Base-by-base conservation (phyloP, 2,113 vertebrate genomes). In the Tachuris rubrigastra region DNA sequence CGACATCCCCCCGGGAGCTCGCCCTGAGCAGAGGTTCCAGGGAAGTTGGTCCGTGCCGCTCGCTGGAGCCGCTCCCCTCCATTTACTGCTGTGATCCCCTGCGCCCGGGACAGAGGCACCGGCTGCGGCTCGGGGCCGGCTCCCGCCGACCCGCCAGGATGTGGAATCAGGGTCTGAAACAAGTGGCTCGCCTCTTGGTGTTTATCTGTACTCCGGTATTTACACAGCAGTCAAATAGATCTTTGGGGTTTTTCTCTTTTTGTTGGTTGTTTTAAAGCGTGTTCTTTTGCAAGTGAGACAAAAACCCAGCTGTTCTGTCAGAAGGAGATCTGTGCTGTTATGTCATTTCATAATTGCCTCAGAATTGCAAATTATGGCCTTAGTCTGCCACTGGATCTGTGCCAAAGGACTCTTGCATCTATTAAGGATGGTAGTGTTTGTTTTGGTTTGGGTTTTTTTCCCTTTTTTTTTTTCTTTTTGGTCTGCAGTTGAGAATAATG, bases 341-440 rank as follows among this genome's bases (percentile, higher is more conserved):
- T 92, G 92, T 88, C 85, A 96, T 88, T 90, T 88, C 58, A 73
- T 93, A 94, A 93, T 95, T 95, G 93, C 76, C 90, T 89, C 72
- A 50, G 87, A 94, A 90, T 96, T 91, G 92, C 89, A 81, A 89
- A 85, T 93, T 74, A 58, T n/a, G 56, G 90, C 71, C 47, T 87
- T 79, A 66, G 72, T 69, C 71, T 85, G 59, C 11, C 2, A 0
- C 72, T 90, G 82, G 63, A 59, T 50, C 63, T 35, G 27, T 83
- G 87, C 91, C 95, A 94, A 58, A 39, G 78, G 63, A 33, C 87
- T 93, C 39, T 55, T 85, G 87, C 90, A 39, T 94, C 35, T 90
- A 7, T 87, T 62, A 58, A 58, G 71, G 25, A 62, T 62, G 47
- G 35, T 6, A 33, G 4, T 77, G 25, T 47, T 85, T 22, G 39